Conservation (phyloP, 2,113 vertebrate genomes). For the Bufo bufo region DNA sequence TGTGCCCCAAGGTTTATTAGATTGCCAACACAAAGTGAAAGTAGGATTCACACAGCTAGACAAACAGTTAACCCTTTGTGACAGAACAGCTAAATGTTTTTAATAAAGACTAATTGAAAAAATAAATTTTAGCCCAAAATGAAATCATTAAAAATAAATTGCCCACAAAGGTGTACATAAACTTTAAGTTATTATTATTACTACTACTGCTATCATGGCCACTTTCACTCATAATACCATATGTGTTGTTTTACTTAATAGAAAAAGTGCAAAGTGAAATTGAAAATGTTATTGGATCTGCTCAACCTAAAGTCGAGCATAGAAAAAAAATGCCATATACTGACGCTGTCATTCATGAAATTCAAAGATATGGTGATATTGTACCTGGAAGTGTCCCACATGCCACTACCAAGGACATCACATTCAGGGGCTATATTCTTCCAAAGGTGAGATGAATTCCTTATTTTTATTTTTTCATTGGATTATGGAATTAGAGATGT, state of each 20-base stretch:
- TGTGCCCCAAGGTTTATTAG: too few species aligned
- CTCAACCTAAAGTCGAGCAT: background rate
- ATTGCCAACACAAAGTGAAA: too few species aligned
- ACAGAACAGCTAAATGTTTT: too few species aligned
- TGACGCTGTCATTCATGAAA: background rate
- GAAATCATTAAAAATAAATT: too few species aligned
- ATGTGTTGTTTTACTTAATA: background rate
- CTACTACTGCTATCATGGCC: background rate
- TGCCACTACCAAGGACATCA: background rate
- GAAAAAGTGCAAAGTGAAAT: slow-evolving; percentile 11
- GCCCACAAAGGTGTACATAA: too few species aligned
- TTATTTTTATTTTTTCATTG: background rate
- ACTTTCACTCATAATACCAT: background rate
- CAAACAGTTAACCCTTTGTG: too few species aligned
- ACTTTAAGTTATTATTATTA: background rate
- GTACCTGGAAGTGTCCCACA: background rate
- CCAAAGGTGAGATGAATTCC: background rate
- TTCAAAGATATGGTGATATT: slow-evolving; percentile 6
- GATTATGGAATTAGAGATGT: background rate
- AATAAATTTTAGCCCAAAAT: too few species aligned
- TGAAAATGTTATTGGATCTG: slow-evolving; percentile 6
- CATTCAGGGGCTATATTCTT: slow-evolving; percentile 1
- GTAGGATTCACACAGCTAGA: too few species aligned
- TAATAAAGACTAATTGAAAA: too few species aligned
- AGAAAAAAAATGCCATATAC: background rate